phyloP scores from a whole-genome alignment of 2,113 vertebrate genomes.

The Pelmatolapia mariae region DNA sequence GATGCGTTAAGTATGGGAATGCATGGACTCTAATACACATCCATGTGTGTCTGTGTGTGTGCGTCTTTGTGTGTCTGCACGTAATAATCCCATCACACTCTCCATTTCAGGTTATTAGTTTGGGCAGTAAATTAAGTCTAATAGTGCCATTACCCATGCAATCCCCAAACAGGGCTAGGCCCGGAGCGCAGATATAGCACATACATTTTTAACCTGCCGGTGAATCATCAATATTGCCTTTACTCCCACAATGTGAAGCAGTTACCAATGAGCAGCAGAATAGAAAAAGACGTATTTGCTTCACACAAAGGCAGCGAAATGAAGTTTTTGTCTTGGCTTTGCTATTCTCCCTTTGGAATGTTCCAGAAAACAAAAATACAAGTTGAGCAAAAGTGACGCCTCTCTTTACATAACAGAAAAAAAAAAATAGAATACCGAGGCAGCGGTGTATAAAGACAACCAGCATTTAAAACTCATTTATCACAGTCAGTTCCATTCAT shows the following conservation, averaged over 20 bases:
- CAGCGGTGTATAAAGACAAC: not conserved
- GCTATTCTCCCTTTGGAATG: not conserved
- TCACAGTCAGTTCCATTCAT: constrained; percentile 5
- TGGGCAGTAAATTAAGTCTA: constrained; percentile 44
- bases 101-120: constrained; percentile 51
- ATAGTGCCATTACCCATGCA: constrained; percentile 39
- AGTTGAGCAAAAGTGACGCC: not conserved
- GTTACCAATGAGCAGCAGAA: not conserved
- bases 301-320: not conserved
- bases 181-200: not conserved
- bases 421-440: not conserved
- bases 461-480: not conserved
- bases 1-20: not conserved
- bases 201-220: not conserved
- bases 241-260: not conserved
- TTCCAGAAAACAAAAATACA: not conserved
- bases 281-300: not conserved
- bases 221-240: not conserved
- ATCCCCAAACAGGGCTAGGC: constrained; percentile 4
- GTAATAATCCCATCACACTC: constrained; percentile 9
- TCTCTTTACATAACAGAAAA: not conserved
- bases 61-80: not conserved
- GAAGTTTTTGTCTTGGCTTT: not conserved
- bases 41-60: not conserved
- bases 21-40: not conserved